phyloP scores from a whole-genome alignment of 2,797 vertebrate species.

The Gymnocypris eckloni region DNA sequence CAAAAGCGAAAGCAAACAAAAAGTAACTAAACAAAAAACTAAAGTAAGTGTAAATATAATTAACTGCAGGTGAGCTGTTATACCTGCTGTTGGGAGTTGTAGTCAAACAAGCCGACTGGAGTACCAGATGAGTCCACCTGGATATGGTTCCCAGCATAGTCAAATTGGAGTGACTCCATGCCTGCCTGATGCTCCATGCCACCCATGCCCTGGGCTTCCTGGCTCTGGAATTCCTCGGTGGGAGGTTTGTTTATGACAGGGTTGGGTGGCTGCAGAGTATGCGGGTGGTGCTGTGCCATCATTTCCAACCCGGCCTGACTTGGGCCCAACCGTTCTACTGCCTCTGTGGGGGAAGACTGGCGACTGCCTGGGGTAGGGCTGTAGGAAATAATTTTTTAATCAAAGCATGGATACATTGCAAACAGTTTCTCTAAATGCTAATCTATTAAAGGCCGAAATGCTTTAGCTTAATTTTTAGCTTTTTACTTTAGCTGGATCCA shows the following conservation, averaged over 20 bases:
- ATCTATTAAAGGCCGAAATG: background rate
- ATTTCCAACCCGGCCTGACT: constrained; percentile 87
- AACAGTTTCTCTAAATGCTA: background rate
- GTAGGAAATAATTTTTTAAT: background rate
- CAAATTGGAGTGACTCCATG: constrained; percentile 95
- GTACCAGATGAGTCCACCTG: constrained; percentile 96
- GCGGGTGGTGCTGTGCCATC: constrained; percentile 83
- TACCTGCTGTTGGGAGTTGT: constrained; percentile 92
- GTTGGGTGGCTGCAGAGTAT: constrained; percentile 81
- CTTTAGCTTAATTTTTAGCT: background rate
- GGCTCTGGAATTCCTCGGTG: constrained; percentile 91
- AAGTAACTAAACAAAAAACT: too few relatives aligned
- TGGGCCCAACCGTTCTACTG: constrained; percentile 91
- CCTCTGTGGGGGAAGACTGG: constrained; percentile 96
- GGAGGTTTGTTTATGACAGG: constrained; percentile 84
- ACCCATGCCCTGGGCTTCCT: constrained; percentile 92
- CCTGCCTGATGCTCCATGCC: constrained; percentile 95
- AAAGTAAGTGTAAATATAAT: background rate
- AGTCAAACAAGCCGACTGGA: constrained; percentile 95
- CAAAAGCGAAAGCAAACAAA: too few relatives aligned
- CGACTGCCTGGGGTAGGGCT: constrained; percentile 96
- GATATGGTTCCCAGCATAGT: constrained; percentile 96
- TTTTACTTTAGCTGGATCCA: background rate
- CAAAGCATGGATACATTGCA: background rate
- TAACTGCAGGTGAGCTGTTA: background rate